These are phyloP conservation scores for Argyra leucocephala DNA, from an alignment of 2,888 invertebrate genomes.

Conservation along the genomic window DNA sequence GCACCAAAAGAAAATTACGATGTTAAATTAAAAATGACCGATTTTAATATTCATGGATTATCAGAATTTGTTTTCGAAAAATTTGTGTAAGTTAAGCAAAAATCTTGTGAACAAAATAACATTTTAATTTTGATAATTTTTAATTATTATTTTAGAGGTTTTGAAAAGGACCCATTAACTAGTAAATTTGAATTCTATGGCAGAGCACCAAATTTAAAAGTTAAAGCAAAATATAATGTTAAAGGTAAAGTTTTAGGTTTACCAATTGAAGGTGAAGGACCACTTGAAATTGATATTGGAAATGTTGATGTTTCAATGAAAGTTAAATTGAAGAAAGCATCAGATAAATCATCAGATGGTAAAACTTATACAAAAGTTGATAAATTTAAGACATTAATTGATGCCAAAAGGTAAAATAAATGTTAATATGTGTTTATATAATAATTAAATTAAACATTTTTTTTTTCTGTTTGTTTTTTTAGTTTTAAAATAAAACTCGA, in stretches of 20 bases:
- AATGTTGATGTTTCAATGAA: slow-evolving; percentile 5
- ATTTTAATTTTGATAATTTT: neutral
- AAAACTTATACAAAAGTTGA: neutral
- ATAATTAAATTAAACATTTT: neutral
- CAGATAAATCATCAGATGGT: neutral
- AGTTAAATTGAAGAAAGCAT: neutral
- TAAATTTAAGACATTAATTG: slow-evolving; percentile 5
- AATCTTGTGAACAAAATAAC: no score
- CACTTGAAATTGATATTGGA: slow-evolving; percentile 16
- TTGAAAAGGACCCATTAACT: slow-evolving; percentile 15
- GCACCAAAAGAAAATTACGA: slow-evolving; percentile 24
- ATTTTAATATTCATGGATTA: slow-evolving; percentile 26
- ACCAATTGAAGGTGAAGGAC: slow-evolving; percentile 19
- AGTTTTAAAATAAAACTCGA: slow-evolving; percentile 26
- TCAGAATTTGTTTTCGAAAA: slow-evolving; percentile 25
- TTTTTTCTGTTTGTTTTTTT: neutral
- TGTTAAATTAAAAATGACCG: slow-evolving; percentile 27
- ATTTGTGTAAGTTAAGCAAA: slow-evolving; percentile 17
- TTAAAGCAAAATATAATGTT: slow-evolving; percentile 22
- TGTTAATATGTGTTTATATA: neutral
- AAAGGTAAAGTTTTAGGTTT: slow-evolving; percentile 20
- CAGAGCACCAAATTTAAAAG: slow-evolving; percentile 18
- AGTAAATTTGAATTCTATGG: slow-evolving; percentile 22
- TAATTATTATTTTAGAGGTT: slow-evolving; percentile 15
- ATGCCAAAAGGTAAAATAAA: neutral